Conservation (phyloP, 2,888 invertebrate genomes). For the Rhagonycha lutea region DNA sequence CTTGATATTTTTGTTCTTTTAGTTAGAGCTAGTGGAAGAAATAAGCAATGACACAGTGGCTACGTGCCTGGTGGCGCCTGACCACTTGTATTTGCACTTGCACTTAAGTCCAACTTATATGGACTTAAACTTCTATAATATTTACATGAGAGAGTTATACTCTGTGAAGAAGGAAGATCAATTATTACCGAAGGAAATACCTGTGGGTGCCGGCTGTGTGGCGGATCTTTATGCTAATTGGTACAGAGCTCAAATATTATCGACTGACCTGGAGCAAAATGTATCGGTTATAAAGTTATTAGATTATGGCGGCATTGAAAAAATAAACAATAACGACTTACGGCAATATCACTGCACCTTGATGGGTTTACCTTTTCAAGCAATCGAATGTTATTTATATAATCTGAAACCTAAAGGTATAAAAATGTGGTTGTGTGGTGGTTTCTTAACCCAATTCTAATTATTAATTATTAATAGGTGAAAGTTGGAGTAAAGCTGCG, state of each 20-base stretch:
- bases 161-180: background rate
- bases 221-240: slow-evolving; percentile 84
- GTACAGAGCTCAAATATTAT: slow-evolving; percentile 82
- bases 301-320: slow-evolving; percentile 93
- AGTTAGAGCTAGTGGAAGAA: slow-evolving; percentile 87
- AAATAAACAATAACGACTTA: slow-evolving; percentile 74
- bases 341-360: slow-evolving; percentile 94
- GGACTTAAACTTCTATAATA: slow-evolving; percentile 77
- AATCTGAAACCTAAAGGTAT: slow-evolving; percentile 82
- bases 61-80: slow-evolving; percentile 83
- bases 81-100: slow-evolving; percentile 93
- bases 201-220: slow-evolving; percentile 63
- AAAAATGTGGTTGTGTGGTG: slow-evolving; percentile 28
- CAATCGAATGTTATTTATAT: slow-evolving; percentile 92
- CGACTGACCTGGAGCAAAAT: slow-evolving; percentile 68
- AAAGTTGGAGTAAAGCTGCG: slow-evolving; percentile 78
- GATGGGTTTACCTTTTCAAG: slow-evolving; percentile 94
- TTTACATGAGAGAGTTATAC: slow-evolving; percentile 83
- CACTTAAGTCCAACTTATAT: slow-evolving; percentile 94
- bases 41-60: slow-evolving; percentile 92
- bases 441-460: background rate
- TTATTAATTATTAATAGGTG: slow-evolving; percentile 42
- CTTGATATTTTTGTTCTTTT: slow-evolving; percentile 42
- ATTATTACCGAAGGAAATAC: background rate
- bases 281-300: slow-evolving; percentile 85